Evolutionary conservation across 1,140 invertebrate genomes (phyloP).

Genomic region (Cardiocondyla obscurior): DNA sequence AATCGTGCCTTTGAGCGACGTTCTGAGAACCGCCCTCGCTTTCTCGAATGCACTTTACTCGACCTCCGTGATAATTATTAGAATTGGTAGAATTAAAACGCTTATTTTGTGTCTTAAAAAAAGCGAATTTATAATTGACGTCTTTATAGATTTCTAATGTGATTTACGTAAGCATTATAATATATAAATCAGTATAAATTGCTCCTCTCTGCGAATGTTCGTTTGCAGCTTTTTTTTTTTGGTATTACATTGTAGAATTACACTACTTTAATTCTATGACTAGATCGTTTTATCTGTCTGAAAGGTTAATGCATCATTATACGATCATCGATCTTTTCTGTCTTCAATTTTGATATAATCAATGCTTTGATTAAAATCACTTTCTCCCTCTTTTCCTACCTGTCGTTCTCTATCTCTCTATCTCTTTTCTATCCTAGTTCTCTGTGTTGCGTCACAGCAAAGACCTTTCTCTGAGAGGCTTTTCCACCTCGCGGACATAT

Average conservation of each 20-base stretch:
- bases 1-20: constrained; percentile 19
- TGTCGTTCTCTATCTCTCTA: background rate
- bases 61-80: constrained; percentile 2
- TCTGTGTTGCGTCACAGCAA: constrained; percentile 37
- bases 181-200: too few relatives aligned
- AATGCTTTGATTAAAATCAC: background rate
- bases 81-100: background rate
- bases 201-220: too few relatives aligned
- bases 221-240: too few relatives aligned
- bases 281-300: background rate
- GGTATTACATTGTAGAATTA: too few relatives aligned
- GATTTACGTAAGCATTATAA: too few relatives aligned
- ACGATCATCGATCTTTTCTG: background rate
- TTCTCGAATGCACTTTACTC: background rate
- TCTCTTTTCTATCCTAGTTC: background rate
- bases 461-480: constrained; percentile 54
- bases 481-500: constrained; percentile 63
- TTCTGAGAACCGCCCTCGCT: background rate
- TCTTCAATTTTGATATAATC: background rate
- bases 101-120: too few relatives aligned
- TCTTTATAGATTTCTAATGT: too few relatives aligned
- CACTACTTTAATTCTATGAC: background rate
- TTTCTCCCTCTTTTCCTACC: background rate
- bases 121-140: too few relatives aligned
- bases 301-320: constrained; percentile 7